Evolutionary conservation across 2,113 vertebrate genomes (phyloP).

Genomic region (Triplophysa siluroides): DNA sequence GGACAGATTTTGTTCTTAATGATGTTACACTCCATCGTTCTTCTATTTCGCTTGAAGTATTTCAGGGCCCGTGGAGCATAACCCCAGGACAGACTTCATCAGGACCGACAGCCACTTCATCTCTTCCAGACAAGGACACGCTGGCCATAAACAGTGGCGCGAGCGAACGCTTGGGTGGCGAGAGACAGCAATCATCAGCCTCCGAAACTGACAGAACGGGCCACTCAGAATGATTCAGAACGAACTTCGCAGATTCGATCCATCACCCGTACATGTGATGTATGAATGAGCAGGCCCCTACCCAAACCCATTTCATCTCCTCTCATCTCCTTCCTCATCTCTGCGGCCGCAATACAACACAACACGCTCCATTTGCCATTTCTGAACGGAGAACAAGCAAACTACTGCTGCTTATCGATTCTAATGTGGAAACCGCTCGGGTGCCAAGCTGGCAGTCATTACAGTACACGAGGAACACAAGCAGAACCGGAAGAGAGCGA

Average conservation of each 20-base stretch:
- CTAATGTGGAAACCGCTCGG: not conserved
- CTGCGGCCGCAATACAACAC: not conserved
- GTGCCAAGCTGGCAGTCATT: constrained; percentile 10
- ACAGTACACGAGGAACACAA: not conserved
- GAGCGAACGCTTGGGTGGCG: not conserved
- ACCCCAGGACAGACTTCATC: constrained; percentile 14
- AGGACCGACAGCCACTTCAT: constrained; percentile 27
- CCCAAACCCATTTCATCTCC: constrained; percentile 37
- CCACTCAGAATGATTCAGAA: constrained; percentile 47
- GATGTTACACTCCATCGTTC: too few relatives aligned
- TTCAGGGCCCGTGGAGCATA: not conserved
- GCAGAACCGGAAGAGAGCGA: constrained; percentile 2
- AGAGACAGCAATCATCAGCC: constrained; percentile 4
- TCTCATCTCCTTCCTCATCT: constrained; percentile 8
- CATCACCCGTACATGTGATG: constrained; percentile 25
- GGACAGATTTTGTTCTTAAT: too few relatives aligned
- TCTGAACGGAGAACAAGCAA: constrained; percentile 22
- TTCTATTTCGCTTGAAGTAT: too few relatives aligned
- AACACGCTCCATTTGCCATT: constrained; percentile 8
- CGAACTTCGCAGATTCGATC: constrained; percentile 17
- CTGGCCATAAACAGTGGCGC: not conserved
- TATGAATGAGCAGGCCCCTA: constrained; percentile 20
- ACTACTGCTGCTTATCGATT: constrained; percentile 7
- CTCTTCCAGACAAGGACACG: constrained; percentile 41
- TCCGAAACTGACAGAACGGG: constrained; percentile 30